Evolutionary conservation across 2,113 vertebrate species (phyloP), one percentile per base, ranked within the genome.

Genomic region (Cottus gobio): DNA sequence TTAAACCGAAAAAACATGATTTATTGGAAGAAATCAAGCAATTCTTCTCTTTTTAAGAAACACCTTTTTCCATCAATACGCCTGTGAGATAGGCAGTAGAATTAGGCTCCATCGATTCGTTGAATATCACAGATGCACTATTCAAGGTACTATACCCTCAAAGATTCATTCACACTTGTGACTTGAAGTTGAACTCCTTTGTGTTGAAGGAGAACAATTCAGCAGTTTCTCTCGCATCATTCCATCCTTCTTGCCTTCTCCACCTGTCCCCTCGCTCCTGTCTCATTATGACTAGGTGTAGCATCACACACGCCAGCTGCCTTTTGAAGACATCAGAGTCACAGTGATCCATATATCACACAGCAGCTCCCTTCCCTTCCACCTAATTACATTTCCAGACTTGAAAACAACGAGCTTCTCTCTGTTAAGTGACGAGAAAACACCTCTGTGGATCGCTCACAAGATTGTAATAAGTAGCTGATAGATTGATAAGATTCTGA

Each of bases 261-360:
- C 28, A 12, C 36, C 48, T 31, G 0, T 42, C 16, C 30, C 42
- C 26, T 11, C 2, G 3, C 67, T 56, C 5, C 31, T 18, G 12
- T n/a, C 20, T 68, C 26, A 10, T 63, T 36, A 20, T 13, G 10
- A 31, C 48, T 52, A 52, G 7, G 3, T 4, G 11, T 12, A 37
- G 2, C 63, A 62, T 36, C 34, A 34, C 34, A 34, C 76, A 28
- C n/a, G 0, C 1, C 24, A 56, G n/a, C 28, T 39, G 30, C 66
- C 63, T 50, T 76, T 60, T 69, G 50, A n/a, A 42, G 36, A 50
- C 56, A 76, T 28, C 54, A 28, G 42, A 42, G 58, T 71, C 54
- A 37, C 12, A 12, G 22, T 24, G 22, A 57, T 26, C 69, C 36
- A 31, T 60, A 16, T 7, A 73, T 73, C 22, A 24, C 22, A 28